Percentiles rank a stretch among this genome's conserved stretches.
phyloP scores from a whole-genome alignment of 2,888 invertebrate genomes.

The Beris morrisii region DNA sequence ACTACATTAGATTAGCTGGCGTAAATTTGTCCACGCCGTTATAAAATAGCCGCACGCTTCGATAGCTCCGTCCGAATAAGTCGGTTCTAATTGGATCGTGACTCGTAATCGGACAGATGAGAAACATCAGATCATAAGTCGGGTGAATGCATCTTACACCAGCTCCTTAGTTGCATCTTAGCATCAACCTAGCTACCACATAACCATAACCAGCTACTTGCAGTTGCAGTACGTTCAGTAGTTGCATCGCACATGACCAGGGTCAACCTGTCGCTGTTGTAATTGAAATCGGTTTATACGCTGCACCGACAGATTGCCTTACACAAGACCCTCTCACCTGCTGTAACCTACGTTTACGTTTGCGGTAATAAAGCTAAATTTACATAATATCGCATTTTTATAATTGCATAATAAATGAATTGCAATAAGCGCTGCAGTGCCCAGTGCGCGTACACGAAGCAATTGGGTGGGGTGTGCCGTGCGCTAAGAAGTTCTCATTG shows the following conservation, averaged over 20 bases:
- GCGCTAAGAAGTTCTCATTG: no score
- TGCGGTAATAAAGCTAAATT: conserved; percentile 11
- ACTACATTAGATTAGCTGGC: no score
- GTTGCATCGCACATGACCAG: conserved; percentile 8
- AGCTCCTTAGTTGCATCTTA: background rate
- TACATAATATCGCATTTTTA: conserved; percentile 1
- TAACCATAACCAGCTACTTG: background rate
- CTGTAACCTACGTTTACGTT: conserved; percentile 3
- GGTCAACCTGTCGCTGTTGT: conserved; percentile 2
- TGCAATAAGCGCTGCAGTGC: no score
- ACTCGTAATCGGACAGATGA: background rate
- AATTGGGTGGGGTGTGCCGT: no score
- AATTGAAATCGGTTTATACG: background rate
- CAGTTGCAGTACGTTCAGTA: background rate
- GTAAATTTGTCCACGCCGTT: no score
- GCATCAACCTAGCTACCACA: no score
- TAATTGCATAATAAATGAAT: conserved; percentile 6
- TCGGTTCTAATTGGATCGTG: conserved; percentile 1
- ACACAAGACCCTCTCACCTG: background rate
- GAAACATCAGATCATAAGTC: background rate
- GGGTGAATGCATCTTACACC: conserved; percentile 1
- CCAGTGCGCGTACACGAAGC: no score
- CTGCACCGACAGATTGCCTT: conserved; percentile 1
- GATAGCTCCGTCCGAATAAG: background rate
- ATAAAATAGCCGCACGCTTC: no score